Base-by-base conservation (phyloP, 2,113 vertebrate genomes). In the Brachyhypopomus gauderio region DNA sequence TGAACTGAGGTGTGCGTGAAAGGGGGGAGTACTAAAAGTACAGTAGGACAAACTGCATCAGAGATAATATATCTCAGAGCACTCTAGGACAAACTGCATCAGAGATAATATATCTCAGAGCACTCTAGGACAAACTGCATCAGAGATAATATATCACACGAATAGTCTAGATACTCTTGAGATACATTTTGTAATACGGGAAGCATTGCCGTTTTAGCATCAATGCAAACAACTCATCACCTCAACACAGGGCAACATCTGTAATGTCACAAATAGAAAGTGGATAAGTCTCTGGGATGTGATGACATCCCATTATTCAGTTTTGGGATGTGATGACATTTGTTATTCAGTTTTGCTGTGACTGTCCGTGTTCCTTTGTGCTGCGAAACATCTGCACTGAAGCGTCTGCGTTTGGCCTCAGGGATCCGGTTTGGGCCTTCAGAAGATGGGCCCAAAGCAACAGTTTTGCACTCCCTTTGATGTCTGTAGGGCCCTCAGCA, bases 371-470 rank as follows among this genome's bases (percentile, higher is more conserved):
- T 80, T 80, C 19, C 69, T 52, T 25, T 60, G 58, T 79, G 36
- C 78, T 74, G 6, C 60, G 17, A 76, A 62, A 60, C 58, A 76
- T 36, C 74, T 76, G 60, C 59, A 5, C 66, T 30, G 52, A 11
- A 73, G 9, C 48, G 70, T 38, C 55, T 27, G n/a, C 25, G 64
- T 60, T 60, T 27, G 38, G 17, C 72, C 70, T 63, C 70, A 59
- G 41, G 20, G 78, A 72, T 79, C 78, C 78, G 60, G 69, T 72
- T 48, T 59, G 20, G 20, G n/a, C 58, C 52, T 20, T 73, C 75
- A 77, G 62, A 78, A 81, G 75, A 64, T 63, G 27, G 59, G 63
- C 34, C 77, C 56, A 80, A 62, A 59, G 56, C 70, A 79, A 80
- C 72, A 71, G 16, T 56, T 55, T 11, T 59, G 62, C 20, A 52